Base-by-base conservation (phyloP, 2,113 vertebrate genomes). In the Procavia capensis region DNA sequence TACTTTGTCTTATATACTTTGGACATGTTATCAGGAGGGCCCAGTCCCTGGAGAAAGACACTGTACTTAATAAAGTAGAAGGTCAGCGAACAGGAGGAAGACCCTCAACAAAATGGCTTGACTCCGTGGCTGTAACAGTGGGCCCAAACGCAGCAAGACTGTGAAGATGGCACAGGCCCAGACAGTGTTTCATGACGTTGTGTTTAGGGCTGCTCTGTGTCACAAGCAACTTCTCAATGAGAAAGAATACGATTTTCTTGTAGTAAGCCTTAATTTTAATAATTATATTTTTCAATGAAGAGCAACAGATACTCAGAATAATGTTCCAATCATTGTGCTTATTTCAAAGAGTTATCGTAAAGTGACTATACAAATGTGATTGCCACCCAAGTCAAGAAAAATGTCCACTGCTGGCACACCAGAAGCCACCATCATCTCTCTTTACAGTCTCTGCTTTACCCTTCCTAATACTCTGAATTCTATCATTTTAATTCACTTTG, bases 371-470 rank as follows among this genome's bases (percentile, higher is more conserved):
- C 7, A 59, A 80, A 45, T 45, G 3, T 25, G 50, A 85, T 82
- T 85, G 47, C 10, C 45, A 85, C 22, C n/a, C n/a, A 82, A 91
- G 13, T 91, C 39, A 88, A 91, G 29, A 82, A 81, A 94, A 90
- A 50, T 54, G 9, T n/a, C 41, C 54, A 76, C 16, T n/a, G 9
- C 36, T 41, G 39, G 2, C 36, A 90, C 24, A 76, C 4, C 24
- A 64, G 16, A 91, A 64, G 4, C 36, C 39, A n/a, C 11, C 17
- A 17, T 68, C 2, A 22, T 59, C 29, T 5, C 17, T 3, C 27
- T 79, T 63, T 39, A 68, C 5, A 50, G 78, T 64, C 7, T 1
- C 17, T 50, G 47, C 63, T 64, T 64, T 43, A 45, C n/a, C 4
- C 34, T 36, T 66, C 14, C 17, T 3, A 78, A 19, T 31, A 82